Conservation (phyloP, 2,888 invertebrate species). For the Acrocyrtus sp. region DNA sequence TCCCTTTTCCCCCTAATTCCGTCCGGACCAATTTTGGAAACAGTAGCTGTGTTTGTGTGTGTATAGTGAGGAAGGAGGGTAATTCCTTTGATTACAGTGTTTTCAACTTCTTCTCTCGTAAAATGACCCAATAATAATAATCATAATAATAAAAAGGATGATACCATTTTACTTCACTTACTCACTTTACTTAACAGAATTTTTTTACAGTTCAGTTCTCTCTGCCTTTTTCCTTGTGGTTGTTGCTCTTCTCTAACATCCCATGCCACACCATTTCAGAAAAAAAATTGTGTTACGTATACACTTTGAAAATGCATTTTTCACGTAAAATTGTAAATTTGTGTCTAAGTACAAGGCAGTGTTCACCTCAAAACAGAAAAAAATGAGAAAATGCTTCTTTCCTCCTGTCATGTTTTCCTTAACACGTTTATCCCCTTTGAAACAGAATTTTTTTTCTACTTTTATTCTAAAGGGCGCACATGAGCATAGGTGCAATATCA, state of each 20-base stretch:
- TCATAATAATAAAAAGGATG: constrained; percentile 52
- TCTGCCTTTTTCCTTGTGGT: background rate
- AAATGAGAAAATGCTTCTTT: constrained; percentile 22
- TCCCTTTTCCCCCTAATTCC: constrained; percentile 15
- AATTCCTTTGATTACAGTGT: constrained; percentile 62
- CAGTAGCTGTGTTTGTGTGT: constrained; percentile 48
- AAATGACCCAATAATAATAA: constrained; percentile 49
- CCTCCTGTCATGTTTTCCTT: constrained; percentile 22
- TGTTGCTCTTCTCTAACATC: constrained; percentile 17
- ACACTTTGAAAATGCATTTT: background rate
- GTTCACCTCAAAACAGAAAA: constrained; percentile 16
- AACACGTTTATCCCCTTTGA: constrained; percentile 20
- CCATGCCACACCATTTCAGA: too few species aligned
- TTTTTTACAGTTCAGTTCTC: constrained; percentile 23
- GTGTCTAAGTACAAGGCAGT: background rate
- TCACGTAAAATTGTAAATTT: background rate
- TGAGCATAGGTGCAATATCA: constrained; percentile 27
- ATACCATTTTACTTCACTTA: constrained; percentile 15
- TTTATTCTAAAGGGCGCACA: background rate
- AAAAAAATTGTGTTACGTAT: too few species aligned
- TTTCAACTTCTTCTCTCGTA: constrained; percentile 40
- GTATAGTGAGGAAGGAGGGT: constrained; percentile 22
- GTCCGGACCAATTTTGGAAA: constrained; percentile 45
- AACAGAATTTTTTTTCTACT: constrained; percentile 17
- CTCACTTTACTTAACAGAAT: constrained; percentile 25